These are phyloP conservation scores for Nomada lathburiana DNA, from an alignment of 2,888 invertebrate species.

Conservation along the genomic window DNA sequence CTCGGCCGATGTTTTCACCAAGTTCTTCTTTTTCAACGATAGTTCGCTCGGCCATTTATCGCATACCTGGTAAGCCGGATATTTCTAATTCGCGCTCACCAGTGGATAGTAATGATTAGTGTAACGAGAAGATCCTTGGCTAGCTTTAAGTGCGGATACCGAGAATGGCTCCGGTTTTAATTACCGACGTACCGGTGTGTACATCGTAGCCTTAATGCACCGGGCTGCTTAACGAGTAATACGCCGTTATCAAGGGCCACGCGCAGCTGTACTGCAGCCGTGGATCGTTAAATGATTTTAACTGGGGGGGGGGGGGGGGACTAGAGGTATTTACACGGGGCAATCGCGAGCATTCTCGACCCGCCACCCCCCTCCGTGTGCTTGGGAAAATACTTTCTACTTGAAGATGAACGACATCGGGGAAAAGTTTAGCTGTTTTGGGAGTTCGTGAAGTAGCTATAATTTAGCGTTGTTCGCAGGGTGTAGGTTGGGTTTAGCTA, in stretches of 20 bases:
- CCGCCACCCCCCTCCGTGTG: background rate
- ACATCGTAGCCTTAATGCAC: slow-evolving; percentile 64
- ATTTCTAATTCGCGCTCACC: slow-evolving; percentile 35
- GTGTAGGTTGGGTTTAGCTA: background rate
- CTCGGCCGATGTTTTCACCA: slow-evolving; percentile 15
- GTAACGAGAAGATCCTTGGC: slow-evolving; percentile 66
- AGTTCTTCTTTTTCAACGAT: slow-evolving; percentile 41
- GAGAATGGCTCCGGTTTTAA: slow-evolving; percentile 70
- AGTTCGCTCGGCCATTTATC: slow-evolving; percentile 17
- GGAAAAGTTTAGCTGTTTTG: background rate
- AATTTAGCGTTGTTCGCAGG: background rate
- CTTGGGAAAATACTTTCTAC: background rate
- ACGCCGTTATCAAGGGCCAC: slow-evolving; percentile 62
- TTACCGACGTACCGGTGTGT: slow-evolving; percentile 63
- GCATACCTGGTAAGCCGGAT: slow-evolving; percentile 9
- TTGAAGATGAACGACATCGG: background rate
- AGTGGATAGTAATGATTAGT: slow-evolving; percentile 69
- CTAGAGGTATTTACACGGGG: slow-evolving; percentile 23
- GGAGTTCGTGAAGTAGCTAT: background rate
- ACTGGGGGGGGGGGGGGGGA: slow-evolving; percentile 8
- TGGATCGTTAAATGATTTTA: slow-evolving; percentile 63
- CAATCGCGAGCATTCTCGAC: slow-evolving; percentile 22
- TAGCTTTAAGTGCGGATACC: slow-evolving; percentile 64
- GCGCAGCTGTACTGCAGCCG: slow-evolving; percentile 17
- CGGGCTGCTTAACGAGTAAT: slow-evolving; percentile 69